phyloP scores from a whole-genome alignment of 2,888 invertebrate genomes.

The Julus scanicus region DNA sequence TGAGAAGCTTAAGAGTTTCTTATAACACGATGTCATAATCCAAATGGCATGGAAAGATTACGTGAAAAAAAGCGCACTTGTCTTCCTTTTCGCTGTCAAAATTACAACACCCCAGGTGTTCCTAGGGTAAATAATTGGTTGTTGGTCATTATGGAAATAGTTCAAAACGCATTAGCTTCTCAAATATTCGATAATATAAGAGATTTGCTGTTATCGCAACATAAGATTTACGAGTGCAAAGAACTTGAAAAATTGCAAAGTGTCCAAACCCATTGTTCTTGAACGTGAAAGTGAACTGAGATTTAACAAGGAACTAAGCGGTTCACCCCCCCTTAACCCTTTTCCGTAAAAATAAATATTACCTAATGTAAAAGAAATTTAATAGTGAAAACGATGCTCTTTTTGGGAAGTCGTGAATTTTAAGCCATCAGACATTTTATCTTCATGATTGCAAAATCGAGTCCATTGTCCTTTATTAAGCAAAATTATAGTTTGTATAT shows the following conservation, averaged over 20 bases:
- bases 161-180: slow-evolving; percentile 22
- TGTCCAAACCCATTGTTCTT: background rate
- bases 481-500: background rate
- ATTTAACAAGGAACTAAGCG: background rate
- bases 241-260: slow-evolving; percentile 4
- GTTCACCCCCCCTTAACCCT: background rate
- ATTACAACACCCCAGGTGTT: slow-evolving; percentile 50
- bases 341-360: background rate
- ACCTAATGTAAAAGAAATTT: background rate
- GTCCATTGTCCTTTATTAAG: background rate
- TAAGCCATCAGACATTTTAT: background rate
- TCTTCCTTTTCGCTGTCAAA: slow-evolving; percentile 33
- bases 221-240: slow-evolving; percentile 14
- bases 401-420: background rate
- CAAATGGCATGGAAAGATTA: background rate
- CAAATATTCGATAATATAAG: slow-evolving; percentile 33
- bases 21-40: slow-evolving; percentile 34
- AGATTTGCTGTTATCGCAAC: slow-evolving; percentile 33
- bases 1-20: background rate
- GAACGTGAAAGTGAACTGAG: background rate
- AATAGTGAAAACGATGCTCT: background rate
- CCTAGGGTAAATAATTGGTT: slow-evolving; percentile 40
- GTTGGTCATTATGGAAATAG: slow-evolving; percentile 31
- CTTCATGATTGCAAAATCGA: background rate
- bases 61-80: background rate